Evolutionary conservation across 2,113 vertebrate species (phyloP).

Genomic region (Neodontobutis hainanensis): DNA sequence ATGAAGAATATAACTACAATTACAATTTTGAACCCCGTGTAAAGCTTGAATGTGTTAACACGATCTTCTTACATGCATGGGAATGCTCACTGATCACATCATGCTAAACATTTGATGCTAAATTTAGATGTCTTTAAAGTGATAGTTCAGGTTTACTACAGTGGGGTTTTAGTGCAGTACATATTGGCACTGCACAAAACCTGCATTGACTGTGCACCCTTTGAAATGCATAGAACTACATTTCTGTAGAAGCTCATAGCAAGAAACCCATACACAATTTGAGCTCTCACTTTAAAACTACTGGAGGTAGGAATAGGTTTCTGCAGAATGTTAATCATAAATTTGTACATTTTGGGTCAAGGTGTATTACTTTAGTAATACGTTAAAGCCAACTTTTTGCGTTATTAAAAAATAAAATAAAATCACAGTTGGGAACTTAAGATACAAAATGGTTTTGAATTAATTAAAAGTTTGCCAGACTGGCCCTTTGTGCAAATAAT

Average conservation of each 20-base stretch:
- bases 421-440: too few species aligned
- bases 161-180: not conserved
- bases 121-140: not conserved
- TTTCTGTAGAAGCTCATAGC: too few species aligned
- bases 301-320: not conserved
- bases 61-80: conserved; percentile 51
- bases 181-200: not conserved
- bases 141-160: not conserved
- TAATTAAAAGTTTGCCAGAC: too few species aligned
- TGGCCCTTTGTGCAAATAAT: not conserved
- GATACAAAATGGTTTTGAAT: too few species aligned
- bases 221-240: too few species aligned
- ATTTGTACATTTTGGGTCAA: too few species aligned
- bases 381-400: too few species aligned
- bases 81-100: conserved; percentile 32
- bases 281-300: not conserved
- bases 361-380: too few species aligned
- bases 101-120: conserved; percentile 26
- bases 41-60: conserved; percentile 57
- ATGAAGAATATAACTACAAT: conserved; percentile 95
- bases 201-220: too few species aligned
- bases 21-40: conserved; percentile 65
- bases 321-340: too few species aligned
- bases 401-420: too few species aligned
- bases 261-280: not conserved